Evolutionary conservation across 1,140 invertebrate genomes (phyloP).

Genomic region (Danaus melanippus): DNA sequence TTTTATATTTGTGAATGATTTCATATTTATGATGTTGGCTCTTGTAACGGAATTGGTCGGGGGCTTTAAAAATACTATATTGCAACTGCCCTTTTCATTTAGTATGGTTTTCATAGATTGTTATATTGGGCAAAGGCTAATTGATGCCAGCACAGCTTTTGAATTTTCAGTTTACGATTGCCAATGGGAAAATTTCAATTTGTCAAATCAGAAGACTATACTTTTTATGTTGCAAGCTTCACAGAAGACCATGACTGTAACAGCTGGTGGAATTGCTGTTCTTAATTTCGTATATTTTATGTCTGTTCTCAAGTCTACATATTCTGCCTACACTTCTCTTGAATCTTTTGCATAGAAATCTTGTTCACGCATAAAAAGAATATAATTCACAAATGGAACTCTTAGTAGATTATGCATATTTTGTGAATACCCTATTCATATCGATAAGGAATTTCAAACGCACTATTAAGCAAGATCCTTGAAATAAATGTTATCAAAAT

Average conservation of each 20-base stretch:
- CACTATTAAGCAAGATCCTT: no score
- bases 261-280: conserved; percentile 37
- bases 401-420: no score
- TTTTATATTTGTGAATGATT: no score
- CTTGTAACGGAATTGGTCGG: conserved; percentile 44
- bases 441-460: no score
- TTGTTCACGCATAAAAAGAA: background rate
- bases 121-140: conserved; percentile 41
- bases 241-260: conserved; percentile 38
- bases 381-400: no score
- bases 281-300: conserved; percentile 36
- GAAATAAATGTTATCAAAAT: no score
- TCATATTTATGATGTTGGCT: conserved; percentile 4
- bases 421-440: no score
- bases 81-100: conserved; percentile 44
- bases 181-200: conserved; percentile 45
- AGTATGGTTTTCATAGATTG: conserved; percentile 45
- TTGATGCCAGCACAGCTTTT: conserved; percentile 35
- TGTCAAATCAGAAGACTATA: conserved; percentile 35
- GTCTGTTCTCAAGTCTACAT: conserved; percentile 35
- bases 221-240: conserved; percentile 36
- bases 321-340: conserved; percentile 44
- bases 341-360: conserved; percentile 10
- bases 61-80: conserved; percentile 42
- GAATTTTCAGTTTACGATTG: conserved; percentile 41